Evolutionary conservation across 1,140 invertebrate species (phyloP).

Genomic region (Drosophila micromelanica): DNA sequence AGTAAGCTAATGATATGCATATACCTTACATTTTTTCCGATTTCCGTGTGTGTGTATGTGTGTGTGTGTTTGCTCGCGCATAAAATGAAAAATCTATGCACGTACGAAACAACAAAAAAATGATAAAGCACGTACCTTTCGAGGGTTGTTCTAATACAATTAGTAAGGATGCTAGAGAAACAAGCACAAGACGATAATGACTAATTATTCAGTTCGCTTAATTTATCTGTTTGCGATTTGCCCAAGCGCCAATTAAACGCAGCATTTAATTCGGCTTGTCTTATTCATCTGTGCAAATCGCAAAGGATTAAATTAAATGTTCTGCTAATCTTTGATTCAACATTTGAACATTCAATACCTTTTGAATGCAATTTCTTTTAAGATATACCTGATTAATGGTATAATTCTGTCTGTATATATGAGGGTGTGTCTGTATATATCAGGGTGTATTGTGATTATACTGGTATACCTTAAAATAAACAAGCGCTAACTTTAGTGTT

Average conservation of each 20-base stretch:
- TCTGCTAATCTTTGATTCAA: not conserved
- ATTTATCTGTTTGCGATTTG: not conserved
- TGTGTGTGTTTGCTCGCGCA: not conserved
- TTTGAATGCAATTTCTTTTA: not conserved
- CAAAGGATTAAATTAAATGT: constrained; percentile 34
- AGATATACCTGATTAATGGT: too few species aligned
- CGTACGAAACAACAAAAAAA: not conserved
- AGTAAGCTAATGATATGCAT: not conserved
- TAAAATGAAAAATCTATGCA: not conserved
- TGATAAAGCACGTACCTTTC: constrained; percentile 12
- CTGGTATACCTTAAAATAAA: too few species aligned
- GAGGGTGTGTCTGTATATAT: too few species aligned
- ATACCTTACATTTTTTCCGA: constrained; percentile 1
- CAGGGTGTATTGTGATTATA: too few species aligned
- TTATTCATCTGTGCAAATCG: constrained; percentile 10
- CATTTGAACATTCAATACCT: not conserved
- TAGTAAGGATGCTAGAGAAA: not conserved
- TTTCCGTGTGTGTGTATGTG: not conserved
- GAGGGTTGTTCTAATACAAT: not conserved
- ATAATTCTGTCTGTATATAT: too few species aligned
- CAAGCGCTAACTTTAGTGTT: too few species aligned
- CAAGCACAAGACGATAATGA: not conserved
- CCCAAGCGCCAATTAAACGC: not conserved
- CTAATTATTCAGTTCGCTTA: constrained; percentile 4
- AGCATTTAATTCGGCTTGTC: constrained; percentile 5